Evolutionary conservation across 2,113 vertebrate species (phyloP).

Genomic region (Ranitomeya imitator): DNA sequence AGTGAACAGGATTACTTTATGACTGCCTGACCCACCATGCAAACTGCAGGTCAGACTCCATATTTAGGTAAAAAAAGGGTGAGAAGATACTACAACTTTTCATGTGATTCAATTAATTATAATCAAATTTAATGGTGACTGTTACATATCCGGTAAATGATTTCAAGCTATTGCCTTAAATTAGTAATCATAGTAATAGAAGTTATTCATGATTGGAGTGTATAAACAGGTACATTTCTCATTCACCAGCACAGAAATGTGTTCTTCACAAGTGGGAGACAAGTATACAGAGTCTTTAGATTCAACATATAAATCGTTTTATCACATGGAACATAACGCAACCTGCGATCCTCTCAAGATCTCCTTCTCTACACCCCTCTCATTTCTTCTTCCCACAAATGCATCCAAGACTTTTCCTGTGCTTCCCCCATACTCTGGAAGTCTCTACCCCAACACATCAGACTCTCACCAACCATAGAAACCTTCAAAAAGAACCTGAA

Average conservation of each 20-base stretch:
- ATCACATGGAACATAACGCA: too few relatives aligned
- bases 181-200: background rate
- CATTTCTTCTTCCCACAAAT: too few relatives aligned
- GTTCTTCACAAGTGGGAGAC: too few relatives aligned
- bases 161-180: background rate
- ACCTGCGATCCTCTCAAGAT: too few relatives aligned
- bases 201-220: background rate
- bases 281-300: too few relatives aligned
- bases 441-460: too few relatives aligned
- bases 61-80: background rate
- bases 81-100: background rate
- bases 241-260: background rate
- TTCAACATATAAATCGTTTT: too few relatives aligned
- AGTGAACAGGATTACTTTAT: conserved; percentile 15
- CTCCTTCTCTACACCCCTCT: too few relatives aligned
- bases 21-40: background rate
- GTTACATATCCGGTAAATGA: background rate
- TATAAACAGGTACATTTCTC: background rate
- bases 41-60: background rate
- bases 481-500: too few relatives aligned
- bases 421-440: too few relatives aligned
- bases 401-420: too few relatives aligned
- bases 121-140: background rate
- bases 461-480: too few relatives aligned
- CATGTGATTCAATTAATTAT: background rate